phyloP scores from a whole-genome alignment of 2,113 vertebrate species.

The Eretmodus cyanostictus region DNA sequence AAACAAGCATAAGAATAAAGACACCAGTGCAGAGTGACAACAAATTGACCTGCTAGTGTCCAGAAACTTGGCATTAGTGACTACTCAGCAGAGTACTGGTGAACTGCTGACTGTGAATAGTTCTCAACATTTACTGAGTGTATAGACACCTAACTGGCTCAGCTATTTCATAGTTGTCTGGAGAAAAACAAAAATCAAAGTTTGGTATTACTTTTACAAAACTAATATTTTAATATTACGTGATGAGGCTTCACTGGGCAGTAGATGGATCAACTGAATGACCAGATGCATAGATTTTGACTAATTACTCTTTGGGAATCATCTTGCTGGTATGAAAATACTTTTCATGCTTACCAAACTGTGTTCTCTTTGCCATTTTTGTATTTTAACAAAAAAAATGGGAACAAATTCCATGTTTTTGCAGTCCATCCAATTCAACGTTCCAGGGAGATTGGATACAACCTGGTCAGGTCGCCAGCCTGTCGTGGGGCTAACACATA shows the following conservation, averaged over 20 bases:
- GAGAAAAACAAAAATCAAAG: background rate
- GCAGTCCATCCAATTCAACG: background rate
- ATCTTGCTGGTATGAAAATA: background rate
- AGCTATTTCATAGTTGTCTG: background rate
- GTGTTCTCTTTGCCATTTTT: background rate
- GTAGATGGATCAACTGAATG: background rate
- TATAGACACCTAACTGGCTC: background rate
- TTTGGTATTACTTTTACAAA: background rate
- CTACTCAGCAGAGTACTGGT: background rate
- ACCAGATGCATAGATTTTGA: background rate
- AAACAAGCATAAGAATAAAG: background rate
- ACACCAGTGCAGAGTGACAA: background rate
- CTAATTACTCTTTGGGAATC: background rate
- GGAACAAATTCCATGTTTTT: background rate
- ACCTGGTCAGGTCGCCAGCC: fast-evolving
- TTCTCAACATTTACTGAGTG: background rate
- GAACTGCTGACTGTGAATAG: background rate
- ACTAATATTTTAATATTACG: fast-evolving
- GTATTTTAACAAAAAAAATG: background rate
- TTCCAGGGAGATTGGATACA: background rate
- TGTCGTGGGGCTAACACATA: background rate
- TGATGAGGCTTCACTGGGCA: background rate
- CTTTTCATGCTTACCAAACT: background rate
- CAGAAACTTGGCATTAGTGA: background rate
- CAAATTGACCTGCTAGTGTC: background rate